Evolutionary conservation across 2,888 invertebrate species (phyloP).

Genomic region (Temnothorax unifasciatus): DNA sequence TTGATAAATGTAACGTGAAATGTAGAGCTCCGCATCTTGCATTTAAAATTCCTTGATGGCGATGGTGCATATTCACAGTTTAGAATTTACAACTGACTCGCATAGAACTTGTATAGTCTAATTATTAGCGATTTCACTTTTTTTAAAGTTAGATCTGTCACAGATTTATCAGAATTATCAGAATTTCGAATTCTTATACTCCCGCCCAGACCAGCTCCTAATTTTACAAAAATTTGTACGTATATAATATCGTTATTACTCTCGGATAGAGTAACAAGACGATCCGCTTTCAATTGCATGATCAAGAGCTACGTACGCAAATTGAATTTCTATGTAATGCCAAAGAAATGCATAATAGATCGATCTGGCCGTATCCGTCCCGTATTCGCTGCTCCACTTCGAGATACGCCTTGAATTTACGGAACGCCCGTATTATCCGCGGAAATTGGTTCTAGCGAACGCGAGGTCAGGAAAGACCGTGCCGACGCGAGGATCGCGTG

Average conservation of each 20-base stretch:
- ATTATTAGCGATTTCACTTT: neutral
- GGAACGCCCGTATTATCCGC: conserved; percentile 74
- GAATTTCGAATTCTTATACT: neutral
- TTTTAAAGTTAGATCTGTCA: neutral
- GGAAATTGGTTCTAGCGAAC: conserved; percentile 82
- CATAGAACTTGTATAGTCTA: neutral
- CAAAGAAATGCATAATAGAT: conserved; percentile 11
- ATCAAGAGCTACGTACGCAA: neutral
- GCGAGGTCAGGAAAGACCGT: conserved; percentile 79
- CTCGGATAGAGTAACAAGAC: neutral
- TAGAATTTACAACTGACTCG: neutral
- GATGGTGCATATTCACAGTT: neutral
- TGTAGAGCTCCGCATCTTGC: conserved; percentile 12
- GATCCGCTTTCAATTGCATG: neutral
- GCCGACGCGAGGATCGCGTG: conserved; percentile 80
- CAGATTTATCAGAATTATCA: neutral
- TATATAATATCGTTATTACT: neutral
- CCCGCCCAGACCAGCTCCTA: neutral
- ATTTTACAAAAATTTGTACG: neutral
- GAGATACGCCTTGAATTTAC: conserved; percentile 58
- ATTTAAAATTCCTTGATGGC: conserved; percentile 23
- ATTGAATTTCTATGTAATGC: neutral
- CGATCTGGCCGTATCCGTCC: neutral
- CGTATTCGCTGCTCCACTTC: conserved; percentile 69
- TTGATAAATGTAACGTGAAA: conserved; percentile 48